Conservation (phyloP, 2,888 invertebrate species). For the Nebria brevicollis region DNA sequence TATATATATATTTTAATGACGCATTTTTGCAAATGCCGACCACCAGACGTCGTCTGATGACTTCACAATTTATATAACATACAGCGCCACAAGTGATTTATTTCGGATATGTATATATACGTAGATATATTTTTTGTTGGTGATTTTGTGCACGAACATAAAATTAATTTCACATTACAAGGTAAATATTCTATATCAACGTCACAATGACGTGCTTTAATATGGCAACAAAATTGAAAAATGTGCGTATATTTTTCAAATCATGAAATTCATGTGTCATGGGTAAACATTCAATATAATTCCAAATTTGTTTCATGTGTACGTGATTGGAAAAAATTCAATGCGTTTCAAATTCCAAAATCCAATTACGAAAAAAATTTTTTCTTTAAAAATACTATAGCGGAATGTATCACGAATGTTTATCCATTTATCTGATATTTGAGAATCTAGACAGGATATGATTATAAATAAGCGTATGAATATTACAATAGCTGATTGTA, state of each 20-base stretch:
- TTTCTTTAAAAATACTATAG: too few relatives aligned
- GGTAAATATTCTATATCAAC: not conserved
- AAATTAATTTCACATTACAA: not conserved
- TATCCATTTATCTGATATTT: too few relatives aligned
- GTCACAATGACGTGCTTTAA: not conserved
- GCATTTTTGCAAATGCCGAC: conserved; percentile 27
- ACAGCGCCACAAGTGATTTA: not conserved
- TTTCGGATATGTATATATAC: not conserved
- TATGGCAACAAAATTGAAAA: not conserved
- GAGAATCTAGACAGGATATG: not conserved
- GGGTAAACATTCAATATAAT: not conserved
- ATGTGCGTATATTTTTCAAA: not conserved
- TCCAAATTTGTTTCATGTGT: not conserved
- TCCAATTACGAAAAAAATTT: too few relatives aligned
- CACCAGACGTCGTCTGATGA: not conserved
- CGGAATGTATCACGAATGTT: too few relatives aligned
- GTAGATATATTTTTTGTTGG: not conserved
- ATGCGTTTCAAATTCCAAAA: too few relatives aligned
- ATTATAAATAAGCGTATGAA: conserved; percentile 28
- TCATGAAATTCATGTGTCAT: not conserved
- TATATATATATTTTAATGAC: conserved; percentile 19
- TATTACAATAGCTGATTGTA: conserved; percentile 28
- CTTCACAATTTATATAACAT: not conserved
- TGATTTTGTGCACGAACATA: not conserved
- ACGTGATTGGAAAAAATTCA: too few relatives aligned